Evolutionary conservation across 2,888 invertebrate species (phyloP), one percentile per base, ranked within the genome.

Genomic region (Standfussiana lucernea): DNA sequence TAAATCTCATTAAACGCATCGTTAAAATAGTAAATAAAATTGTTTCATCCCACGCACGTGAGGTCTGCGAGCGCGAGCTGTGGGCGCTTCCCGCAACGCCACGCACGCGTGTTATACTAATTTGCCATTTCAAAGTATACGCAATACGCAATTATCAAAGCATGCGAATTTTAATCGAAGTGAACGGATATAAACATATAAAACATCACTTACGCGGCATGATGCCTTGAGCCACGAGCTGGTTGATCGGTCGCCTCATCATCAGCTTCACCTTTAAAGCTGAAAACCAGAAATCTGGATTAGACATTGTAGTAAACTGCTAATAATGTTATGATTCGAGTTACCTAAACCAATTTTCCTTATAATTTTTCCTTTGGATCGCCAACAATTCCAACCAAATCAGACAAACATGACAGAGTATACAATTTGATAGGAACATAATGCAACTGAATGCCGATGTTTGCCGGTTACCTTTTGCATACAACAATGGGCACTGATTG

Each of bases 251-350:
- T 93, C 99, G 97, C 94, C 99, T 97, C 96, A 99, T 98, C 98
- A 99, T 98, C 96, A 99, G 97, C 97, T 99, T 99, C 96, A 99
- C 98, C 97, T 99, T 99, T 94, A 99, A 97, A 93, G 99, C 99
- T 99, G 98, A 88, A 98, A 97, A 94, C 92, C 95, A 88, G 87
- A 61, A 72, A 78, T 66, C 70, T 78, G 35, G 32, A 81, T 86
- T 69, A 89, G 66, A 69, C 67, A 66, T 59, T 76, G 76, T 77
- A 73, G 45, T 71, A 61, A 70, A 59, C 50, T 56, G 70, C n/a
- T 77, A 68, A 77, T 66, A 76, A 78, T 65, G 42, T 40, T 66
- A 32, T 61, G 18, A 75, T 72, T 70, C 64, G n/a, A 75, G 66
- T 73, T 47, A 84, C 56, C 61, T 82, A 79, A 72, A 75, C 59